phyloP scores from a whole-genome alignment of 2,113 vertebrate genomes.

The Hippotragus niger region DNA sequence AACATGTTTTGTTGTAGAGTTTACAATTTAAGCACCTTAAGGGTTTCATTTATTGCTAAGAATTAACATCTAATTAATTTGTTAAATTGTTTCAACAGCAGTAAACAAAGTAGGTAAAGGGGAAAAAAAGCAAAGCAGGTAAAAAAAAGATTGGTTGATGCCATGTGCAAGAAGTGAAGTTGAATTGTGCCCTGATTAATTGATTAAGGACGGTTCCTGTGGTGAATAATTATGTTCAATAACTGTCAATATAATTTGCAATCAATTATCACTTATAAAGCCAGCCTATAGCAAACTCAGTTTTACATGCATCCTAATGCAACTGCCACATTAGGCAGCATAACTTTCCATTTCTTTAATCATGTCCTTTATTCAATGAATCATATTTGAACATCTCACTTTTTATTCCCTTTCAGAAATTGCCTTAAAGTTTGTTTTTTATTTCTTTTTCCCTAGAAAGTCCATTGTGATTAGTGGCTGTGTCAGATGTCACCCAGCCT shows the following conservation, averaged over 20 bases:
- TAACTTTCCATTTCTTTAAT: slow-evolving; percentile 2
- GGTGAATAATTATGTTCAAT: slow-evolving; percentile 77
- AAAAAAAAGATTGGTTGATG: slow-evolving; percentile 45
- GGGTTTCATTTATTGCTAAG: slow-evolving; percentile 69
- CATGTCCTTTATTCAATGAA: slow-evolving; percentile 15
- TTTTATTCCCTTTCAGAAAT: slow-evolving; percentile 28
- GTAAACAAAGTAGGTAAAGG: slow-evolving; percentile 67
- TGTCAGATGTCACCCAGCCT: background rate
- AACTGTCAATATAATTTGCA: slow-evolving; percentile 78
- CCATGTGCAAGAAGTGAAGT: slow-evolving; percentile 54
- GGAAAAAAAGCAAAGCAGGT: background rate
- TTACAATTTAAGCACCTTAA: slow-evolving; percentile 65
- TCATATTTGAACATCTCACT: background rate
- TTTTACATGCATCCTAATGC: slow-evolving; percentile 42
- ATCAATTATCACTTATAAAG: slow-evolving; percentile 72
- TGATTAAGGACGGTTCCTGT: slow-evolving; percentile 73
- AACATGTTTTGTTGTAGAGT: slow-evolving; percentile 48
- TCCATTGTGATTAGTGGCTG: background rate
- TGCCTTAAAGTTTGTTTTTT: background rate
- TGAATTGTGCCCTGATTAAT: slow-evolving; percentile 75
- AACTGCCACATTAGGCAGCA: slow-evolving; percentile 2
- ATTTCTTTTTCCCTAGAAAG: background rate
- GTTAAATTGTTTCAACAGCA: slow-evolving; percentile 72
- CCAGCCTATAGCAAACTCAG: slow-evolving; percentile 67
- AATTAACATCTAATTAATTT: slow-evolving; percentile 75